These are phyloP conservation scores for Zosterops borbonicus DNA, from an alignment of 2,113 vertebrate genomes.

Conservation along the genomic window DNA sequence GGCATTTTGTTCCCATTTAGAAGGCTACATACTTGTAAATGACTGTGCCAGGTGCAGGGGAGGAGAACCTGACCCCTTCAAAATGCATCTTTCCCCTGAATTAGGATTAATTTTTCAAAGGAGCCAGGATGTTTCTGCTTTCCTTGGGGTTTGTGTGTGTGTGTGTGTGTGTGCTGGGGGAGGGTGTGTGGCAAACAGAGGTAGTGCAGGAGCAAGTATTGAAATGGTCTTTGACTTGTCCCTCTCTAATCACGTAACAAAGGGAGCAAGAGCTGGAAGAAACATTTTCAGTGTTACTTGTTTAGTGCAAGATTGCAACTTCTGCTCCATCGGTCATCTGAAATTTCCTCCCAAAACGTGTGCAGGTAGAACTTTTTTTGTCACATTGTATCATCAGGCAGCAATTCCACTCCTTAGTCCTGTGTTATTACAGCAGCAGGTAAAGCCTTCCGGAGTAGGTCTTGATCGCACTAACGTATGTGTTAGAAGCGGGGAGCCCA, in stretches of 20 bases:
- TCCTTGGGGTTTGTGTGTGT: not conserved
- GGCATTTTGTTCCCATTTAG: conserved; percentile 2
- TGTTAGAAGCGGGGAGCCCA: not conserved
- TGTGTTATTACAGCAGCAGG: not conserved
- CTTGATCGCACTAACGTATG: fast-evolving
- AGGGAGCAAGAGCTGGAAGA: not conserved
- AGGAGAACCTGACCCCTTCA: not conserved
- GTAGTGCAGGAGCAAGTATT: not conserved
- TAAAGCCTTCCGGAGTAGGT: not conserved
- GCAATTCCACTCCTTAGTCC: not conserved
- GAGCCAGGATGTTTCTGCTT: not conserved
- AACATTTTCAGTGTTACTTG: not conserved
- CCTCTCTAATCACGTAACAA: fast-evolving
- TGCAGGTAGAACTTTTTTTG: not conserved
- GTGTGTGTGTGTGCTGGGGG: not conserved
- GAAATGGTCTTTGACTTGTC: not conserved
- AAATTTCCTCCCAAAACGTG: not conserved
- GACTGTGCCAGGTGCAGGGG: conserved; percentile 31
- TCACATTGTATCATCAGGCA: fast-evolving
- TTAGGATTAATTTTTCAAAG: conserved; percentile 31
- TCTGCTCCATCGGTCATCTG: not conserved
- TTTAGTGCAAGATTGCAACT: not conserved
- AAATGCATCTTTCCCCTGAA: not conserved
- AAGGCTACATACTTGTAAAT: conserved; percentile 6
- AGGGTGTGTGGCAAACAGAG: not conserved